Evolutionary conservation across 2,113 vertebrate species (phyloP), one percentile per base, ranked within the genome.

Genomic region (Circaetus cinerascens): DNA sequence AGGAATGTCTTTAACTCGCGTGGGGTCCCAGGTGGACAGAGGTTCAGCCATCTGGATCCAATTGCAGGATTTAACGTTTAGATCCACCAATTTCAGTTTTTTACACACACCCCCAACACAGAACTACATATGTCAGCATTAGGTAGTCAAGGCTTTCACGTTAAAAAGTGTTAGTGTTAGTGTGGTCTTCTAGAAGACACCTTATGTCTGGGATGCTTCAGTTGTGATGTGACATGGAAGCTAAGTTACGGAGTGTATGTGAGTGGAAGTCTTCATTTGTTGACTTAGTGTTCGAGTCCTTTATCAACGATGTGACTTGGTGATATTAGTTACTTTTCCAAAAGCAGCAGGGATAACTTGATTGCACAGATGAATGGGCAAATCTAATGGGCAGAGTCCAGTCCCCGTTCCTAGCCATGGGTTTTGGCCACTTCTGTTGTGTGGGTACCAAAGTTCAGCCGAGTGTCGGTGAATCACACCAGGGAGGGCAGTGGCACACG

Each of bases 31-130:
- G 1, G 0, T 5, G 51, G 59, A 40, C n/a, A 36, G 20, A 67
- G 27, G 36, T 87, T 75, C 27, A 45, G 56, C 30, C 29, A 5
- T 63, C 79, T 80, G n/a, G 12, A 84, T 91, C 41, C 55, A 75
- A 0, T 11, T 75, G 69, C 0, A 4, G 43, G 18, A 67, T 86
- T 89, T 81, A 55, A 59, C 0, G 0, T 77, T 55, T 40, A 80
- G 25, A 63, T 72, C 15, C 51, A 64, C 21, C 51, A 57, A 7
- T 82, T 85, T 71, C n/a, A 57, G 0, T 0, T 80, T 91, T 81
- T 64, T 67, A n/a, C 10, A 15, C 13, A 8, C 22, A 5, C 10
- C 22, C 10, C 29, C 25, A 64, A 26, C 21, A 15, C 32, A 34
- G 51, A 83, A 63, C 45, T 94, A 4, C 3, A 0, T 29, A 5